Conservation (phyloP, 2,888 invertebrate species). For the Drosophila histrio region DNA sequence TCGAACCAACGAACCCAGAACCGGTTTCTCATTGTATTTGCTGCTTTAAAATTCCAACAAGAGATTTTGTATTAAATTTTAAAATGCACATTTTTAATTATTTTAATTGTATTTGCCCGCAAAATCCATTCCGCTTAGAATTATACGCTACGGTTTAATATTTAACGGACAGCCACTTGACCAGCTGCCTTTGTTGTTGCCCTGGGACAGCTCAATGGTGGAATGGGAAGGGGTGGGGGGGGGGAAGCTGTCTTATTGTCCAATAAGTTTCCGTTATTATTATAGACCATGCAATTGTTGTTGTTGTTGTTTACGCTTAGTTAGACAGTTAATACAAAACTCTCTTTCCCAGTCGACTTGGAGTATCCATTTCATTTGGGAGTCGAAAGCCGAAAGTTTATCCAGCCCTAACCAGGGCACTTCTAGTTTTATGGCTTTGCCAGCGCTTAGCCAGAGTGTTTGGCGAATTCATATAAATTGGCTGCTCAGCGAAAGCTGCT, state of each 20-base stretch:
- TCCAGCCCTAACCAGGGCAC: constrained; percentile 38
- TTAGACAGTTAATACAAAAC: constrained; percentile 67
- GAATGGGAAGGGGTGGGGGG: not conserved
- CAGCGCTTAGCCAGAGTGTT: constrained; percentile 43
- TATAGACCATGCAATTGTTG: constrained; percentile 49
- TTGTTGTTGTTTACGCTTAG: constrained; percentile 53
- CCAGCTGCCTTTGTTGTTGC: constrained; percentile 29
- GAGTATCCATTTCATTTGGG: constrained; percentile 65
- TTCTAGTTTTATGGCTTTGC: constrained; percentile 59
- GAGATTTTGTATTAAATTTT: not conserved
- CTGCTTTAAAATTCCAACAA: not conserved
- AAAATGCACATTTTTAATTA: constrained; percentile 10
- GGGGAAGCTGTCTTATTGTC: constrained; percentile 36
- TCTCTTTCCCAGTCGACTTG: constrained; percentile 7
- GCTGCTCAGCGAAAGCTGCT: constrained; percentile 24
- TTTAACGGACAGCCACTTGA: constrained; percentile 44
- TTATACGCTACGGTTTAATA: constrained; percentile 9
- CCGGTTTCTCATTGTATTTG: constrained; percentile 4
- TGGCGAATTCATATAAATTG: constrained; percentile 67
- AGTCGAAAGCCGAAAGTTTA: constrained; percentile 49
- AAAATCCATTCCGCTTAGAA: not conserved
- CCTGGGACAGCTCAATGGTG: constrained; percentile 9
- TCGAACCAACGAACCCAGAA: constrained; percentile 24
- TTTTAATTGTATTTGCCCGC: constrained; percentile 7
- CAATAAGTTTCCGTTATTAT: constrained; percentile 76